Base-by-base conservation (phyloP, 1,140 invertebrate genomes). In the Nasonia vitripennis region DNA sequence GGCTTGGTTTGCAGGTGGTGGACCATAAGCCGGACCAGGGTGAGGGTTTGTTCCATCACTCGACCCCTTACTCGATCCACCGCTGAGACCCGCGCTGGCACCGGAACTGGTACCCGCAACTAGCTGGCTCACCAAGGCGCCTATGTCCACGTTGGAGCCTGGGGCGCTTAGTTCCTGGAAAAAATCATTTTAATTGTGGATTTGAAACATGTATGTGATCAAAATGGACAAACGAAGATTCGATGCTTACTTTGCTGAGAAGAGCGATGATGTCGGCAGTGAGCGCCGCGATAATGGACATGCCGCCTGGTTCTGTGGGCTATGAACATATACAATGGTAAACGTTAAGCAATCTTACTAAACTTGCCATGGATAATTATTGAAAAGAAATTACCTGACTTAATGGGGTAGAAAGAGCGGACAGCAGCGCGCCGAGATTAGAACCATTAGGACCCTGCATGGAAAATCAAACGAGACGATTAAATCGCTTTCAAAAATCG, bases 41-140 rank as follows among this genome's bases (percentile, higher is more conserved):
- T 55, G 4, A 17, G 2, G 23, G 2, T 75, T 11, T 5, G 17
- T 45, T 3, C 31, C 41, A 67, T 45, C 34, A 1, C 67, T 85
- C 5, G 68, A 80, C n/a, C 71, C 51, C 14, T 80, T 83, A 62
- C 83, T 87, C 0, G 88, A 88, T 10, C 86, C 84, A 11, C 89
- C 90, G 74, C 91, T 93, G 2, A 91, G 87, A 17, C 92, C 92
- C 6, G 91, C 90, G 70, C 92, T 93, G 0, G 91, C 87, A 1
- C 93, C 93, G 14, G 92, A 89, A 9, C 92, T 81, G 0, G 90
- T 80, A 23, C 92, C 92, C 17, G 91, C 88, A 12, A 93, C 84
- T 20, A 93, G 81, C 0, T 91, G 88, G 12, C 89, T 88, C n/a
- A 93, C 86, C 5, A 93, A 51, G 9, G 87, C 87, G 4, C 89